Evolutionary conservation across 2,113 vertebrate genomes (phyloP).

Genomic region (Syngnathus floridae): DNA sequence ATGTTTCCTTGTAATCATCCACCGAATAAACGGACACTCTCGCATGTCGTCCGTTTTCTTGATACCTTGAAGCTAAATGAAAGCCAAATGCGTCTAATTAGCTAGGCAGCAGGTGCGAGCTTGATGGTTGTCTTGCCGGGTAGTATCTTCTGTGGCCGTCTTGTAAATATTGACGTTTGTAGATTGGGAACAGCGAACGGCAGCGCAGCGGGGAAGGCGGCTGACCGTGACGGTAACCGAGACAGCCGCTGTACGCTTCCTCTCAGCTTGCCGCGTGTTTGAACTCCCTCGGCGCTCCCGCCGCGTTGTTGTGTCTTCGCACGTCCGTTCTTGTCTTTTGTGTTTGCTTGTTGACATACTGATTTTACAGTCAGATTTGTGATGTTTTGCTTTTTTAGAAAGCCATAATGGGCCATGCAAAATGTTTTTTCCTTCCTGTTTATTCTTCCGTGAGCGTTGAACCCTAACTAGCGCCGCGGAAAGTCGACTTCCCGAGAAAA

Average conservation of each 20-base stretch:
- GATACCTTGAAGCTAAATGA: conserved; percentile 58
- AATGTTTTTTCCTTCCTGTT: neutral
- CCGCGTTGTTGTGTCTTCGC: conserved; percentile 9
- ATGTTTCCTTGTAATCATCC: conserved; percentile 10
- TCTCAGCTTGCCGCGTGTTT: conserved; percentile 18
- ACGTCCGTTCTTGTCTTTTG: conserved; percentile 3
- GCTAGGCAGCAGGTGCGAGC: conserved; percentile 56
- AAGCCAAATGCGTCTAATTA: conserved; percentile 64
- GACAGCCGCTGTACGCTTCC: conserved; percentile 34
- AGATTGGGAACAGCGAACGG: conserved; percentile 34
- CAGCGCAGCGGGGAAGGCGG: conserved; percentile 27
- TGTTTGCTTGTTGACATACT: neutral
- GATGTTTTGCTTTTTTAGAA: conserved; percentile 6
- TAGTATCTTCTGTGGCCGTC: conserved; percentile 47
- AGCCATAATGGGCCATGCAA: neutral
- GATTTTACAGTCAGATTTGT: conserved; percentile 7
- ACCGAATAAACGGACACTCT: neutral
- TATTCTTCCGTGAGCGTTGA: neutral
- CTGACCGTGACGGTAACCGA: conserved; percentile 49
- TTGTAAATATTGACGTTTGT: conserved; percentile 65
- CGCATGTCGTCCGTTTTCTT: conserved; percentile 19
- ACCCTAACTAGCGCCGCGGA: conserved; percentile 18
- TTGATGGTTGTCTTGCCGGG: conserved; percentile 52
- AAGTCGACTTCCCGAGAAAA: conserved; percentile 6
- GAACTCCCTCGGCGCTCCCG: conserved; percentile 11